A percentile compares a stretch with the other conserved stretches of the same genome.
phyloP scores from a whole-genome alignment of 2,797 vertebrate species.

The Anolis apletophallus region DNA sequence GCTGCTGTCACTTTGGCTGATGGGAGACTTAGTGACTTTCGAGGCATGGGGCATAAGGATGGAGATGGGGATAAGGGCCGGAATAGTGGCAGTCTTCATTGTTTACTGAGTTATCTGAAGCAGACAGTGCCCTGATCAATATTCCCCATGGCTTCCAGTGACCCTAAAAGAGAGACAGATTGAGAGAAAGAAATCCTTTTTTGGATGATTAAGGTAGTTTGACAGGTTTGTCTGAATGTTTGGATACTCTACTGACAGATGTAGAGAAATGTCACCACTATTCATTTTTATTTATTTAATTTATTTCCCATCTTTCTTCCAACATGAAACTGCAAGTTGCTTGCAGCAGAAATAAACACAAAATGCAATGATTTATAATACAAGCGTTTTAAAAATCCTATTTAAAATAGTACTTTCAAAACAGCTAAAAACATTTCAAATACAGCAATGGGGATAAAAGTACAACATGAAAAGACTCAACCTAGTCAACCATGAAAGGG shows the following conservation, averaged over 20 bases:
- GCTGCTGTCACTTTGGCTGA: conserved; percentile 29
- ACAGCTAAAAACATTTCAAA: no score
- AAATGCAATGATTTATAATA: no score
- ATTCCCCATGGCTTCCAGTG: background rate
- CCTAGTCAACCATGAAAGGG: no score
- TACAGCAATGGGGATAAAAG: no score
- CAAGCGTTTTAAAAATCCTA: no score
- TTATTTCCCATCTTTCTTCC: no score
- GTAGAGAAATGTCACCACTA: background rate
- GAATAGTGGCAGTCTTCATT: background rate
- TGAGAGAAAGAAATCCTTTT: background rate
- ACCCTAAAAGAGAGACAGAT: background rate
- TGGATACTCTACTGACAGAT: background rate
- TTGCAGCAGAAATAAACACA: no score
- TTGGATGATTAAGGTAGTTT: background rate
- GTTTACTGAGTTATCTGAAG: background rate
- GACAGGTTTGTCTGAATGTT: background rate
- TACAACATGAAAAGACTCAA: no score
- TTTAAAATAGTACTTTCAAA: no score
- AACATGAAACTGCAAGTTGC: no score
- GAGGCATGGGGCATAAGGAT: background rate
- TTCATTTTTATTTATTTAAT: background rate
- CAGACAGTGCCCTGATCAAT: background rate
- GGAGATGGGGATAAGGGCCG: background rate
- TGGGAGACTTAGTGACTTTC: conserved; percentile 23